Percentiles rank a stretch among this genome's conserved stretches.
These are phyloP conservation scores for Aleadryas rufinucha DNA, from an alignment of 2,113 vertebrate species.

Conservation along the genomic window DNA sequence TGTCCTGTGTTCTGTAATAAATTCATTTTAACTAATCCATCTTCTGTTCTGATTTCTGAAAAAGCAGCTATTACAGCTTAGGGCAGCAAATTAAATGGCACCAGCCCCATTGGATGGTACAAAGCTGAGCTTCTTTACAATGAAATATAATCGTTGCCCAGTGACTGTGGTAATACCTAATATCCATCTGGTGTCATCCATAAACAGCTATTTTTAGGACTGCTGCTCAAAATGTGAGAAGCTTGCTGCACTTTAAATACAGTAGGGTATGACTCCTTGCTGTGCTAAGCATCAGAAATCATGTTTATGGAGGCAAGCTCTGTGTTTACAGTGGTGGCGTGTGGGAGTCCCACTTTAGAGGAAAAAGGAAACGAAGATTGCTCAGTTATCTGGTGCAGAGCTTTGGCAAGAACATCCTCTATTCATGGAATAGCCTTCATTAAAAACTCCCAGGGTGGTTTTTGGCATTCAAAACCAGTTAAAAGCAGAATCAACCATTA, in stretches of 20 bases:
- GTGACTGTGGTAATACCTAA: conserved; percentile 44
- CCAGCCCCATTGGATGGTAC: neutral
- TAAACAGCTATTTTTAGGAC: conserved; percentile 18
- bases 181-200: conserved; percentile 53
- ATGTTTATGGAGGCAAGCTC: conserved; percentile 18
- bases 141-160: conserved; percentile 40
- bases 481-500: conserved; percentile 35
- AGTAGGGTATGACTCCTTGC: neutral
- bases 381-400: conserved; percentile 41
- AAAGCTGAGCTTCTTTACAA: conserved; percentile 55
- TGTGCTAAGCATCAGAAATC: conserved; percentile 9
- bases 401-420: conserved; percentile 50
- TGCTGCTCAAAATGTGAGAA: neutral
- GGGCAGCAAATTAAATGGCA: conserved; percentile 39
- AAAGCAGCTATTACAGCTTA: conserved; percentile 50
- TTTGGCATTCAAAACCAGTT: conserved; percentile 45
- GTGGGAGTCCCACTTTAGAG: conserved; percentile 41
- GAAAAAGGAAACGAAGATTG: conserved; percentile 49
- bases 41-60: conserved; percentile 56
- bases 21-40: conserved; percentile 43
- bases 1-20: neutral
- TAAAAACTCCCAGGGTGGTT: conserved; percentile 40
- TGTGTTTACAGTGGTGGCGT: conserved; percentile 18
- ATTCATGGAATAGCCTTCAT: conserved; percentile 50
- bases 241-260: neutral